Conservation (phyloP, 1,140 invertebrate species). For the Megalonaias nervosa region DNA sequence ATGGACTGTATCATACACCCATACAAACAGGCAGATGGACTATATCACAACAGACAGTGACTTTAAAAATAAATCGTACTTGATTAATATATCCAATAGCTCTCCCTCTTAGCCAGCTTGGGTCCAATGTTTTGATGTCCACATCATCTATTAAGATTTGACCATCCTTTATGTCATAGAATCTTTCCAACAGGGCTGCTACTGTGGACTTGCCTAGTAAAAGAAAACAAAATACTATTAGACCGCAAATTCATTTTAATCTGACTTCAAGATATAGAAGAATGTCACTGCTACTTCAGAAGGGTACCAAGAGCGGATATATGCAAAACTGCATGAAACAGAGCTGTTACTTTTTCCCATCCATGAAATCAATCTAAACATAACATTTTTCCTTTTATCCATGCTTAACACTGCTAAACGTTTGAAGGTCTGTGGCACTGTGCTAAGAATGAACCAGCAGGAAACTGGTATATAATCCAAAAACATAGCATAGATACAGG, state of each 20-base stretch:
- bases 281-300: neutral
- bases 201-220: conserved; percentile 88
- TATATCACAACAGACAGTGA: neutral
- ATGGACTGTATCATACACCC: no score
- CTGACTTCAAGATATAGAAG: neutral
- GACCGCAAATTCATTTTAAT: neutral
- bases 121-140: conserved; percentile 83
- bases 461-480: no score
- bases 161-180: conserved; percentile 88
- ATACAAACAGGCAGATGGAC: no score
- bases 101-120: conserved; percentile 87
- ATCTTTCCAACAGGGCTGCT: conserved; percentile 88
- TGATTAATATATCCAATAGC: conserved; percentile 93
- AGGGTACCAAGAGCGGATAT: neutral
- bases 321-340: neutral
- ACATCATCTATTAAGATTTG: conserved; percentile 84
- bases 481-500: no score
- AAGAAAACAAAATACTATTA: neutral
- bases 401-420: no score
- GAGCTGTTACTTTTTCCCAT: no score
- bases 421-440: no score
- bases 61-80: conserved; percentile 50
- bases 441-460: no score
- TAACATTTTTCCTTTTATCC: no score
- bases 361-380: no score